A percentile compares a stretch with the other conserved stretches of the same genome.
Conservation (phyloP, 1,140 invertebrate species). For the Drosophila chauvacae region DNA sequence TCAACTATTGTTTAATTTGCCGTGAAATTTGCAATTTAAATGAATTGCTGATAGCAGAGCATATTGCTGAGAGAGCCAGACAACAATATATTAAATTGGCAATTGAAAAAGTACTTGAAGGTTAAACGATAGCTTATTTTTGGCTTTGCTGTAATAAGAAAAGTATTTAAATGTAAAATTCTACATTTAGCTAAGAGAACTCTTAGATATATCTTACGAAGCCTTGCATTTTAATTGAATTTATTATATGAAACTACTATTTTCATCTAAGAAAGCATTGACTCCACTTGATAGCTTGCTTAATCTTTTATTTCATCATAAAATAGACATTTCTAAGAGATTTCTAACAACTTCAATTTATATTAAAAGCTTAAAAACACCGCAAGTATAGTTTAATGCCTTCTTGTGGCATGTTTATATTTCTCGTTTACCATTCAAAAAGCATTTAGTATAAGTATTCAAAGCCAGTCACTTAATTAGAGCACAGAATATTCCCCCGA, state of each 20-base stretch:
- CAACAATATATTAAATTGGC: slow-evolving; percentile 5
- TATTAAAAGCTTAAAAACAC: not conserved
- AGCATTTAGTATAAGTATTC: slow-evolving; percentile 2
- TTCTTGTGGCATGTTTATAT: not conserved
- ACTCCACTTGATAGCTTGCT: not conserved
- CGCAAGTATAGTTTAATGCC: not conserved
- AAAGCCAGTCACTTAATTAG: slow-evolving; percentile 26
- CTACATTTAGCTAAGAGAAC: too few species aligned
- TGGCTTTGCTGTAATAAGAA: too few species aligned
- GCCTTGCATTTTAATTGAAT: not conserved
- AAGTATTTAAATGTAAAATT: too few species aligned
- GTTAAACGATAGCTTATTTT: not conserved
- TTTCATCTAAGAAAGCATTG: too few species aligned
- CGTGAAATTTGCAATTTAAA: slow-evolving; percentile 46
- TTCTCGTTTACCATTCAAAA: not conserved
- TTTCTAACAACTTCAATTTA: not conserved
- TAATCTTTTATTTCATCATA: not conserved
- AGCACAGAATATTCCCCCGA: not conserved
- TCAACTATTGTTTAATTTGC: slow-evolving; percentile 57
- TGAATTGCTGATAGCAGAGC: not conserved
- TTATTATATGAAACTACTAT: not conserved
- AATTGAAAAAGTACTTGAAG: not conserved
- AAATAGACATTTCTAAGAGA: not conserved
- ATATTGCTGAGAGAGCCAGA: slow-evolving; percentile 8
- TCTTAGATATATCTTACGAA: too few species aligned